A percentile compares a stretch with the other conserved stretches of the same genome.
These are phyloP conservation scores for Matsumyia berberina DNA, from an alignment of 2,888 invertebrate species.

Conservation along the genomic window DNA sequence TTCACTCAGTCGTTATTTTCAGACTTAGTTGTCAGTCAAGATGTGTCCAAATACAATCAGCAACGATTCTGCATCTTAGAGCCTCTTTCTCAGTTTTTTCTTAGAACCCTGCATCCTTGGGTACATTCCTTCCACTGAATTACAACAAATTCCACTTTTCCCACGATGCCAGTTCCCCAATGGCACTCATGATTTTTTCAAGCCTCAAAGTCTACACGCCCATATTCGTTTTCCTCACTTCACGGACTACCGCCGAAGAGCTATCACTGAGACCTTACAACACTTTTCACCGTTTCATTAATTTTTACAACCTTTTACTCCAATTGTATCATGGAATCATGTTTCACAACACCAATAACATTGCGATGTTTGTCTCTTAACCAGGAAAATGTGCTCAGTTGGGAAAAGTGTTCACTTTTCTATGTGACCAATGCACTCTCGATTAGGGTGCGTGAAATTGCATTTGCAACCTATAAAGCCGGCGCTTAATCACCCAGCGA, in stretches of 20 bases:
- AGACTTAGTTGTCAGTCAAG: too few species aligned
- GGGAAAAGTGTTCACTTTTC: conserved; percentile 51
- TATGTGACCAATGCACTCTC: conserved; percentile 25
- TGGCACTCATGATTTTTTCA: too few species aligned
- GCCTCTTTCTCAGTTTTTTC: too few species aligned
- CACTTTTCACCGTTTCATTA: conserved; percentile 8
- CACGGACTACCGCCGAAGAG: background rate
- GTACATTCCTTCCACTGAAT: too few species aligned
- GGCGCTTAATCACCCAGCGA: conserved; percentile 48
- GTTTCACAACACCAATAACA: conserved; percentile 58
- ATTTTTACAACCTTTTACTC: conserved; percentile 27
- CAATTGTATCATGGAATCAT: conserved; percentile 1
- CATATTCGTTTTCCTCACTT: conserved; percentile 3
- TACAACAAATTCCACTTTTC: too few species aligned
- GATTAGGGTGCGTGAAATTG: conserved; percentile 51
- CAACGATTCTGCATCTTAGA: too few species aligned
- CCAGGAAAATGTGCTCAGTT: conserved; percentile 46
- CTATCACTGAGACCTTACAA: background rate
- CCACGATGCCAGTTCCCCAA: too few species aligned
- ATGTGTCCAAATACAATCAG: too few species aligned
- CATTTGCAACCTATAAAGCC: conserved; percentile 70
- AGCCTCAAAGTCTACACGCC: too few species aligned
- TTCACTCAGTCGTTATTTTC: too few species aligned
- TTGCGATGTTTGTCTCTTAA: conserved; percentile 22
- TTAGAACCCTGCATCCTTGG: too few species aligned